These are phyloP conservation scores for Mycogona germanica DNA, from an alignment of 2,888 invertebrate genomes.

Conservation along the genomic window DNA sequence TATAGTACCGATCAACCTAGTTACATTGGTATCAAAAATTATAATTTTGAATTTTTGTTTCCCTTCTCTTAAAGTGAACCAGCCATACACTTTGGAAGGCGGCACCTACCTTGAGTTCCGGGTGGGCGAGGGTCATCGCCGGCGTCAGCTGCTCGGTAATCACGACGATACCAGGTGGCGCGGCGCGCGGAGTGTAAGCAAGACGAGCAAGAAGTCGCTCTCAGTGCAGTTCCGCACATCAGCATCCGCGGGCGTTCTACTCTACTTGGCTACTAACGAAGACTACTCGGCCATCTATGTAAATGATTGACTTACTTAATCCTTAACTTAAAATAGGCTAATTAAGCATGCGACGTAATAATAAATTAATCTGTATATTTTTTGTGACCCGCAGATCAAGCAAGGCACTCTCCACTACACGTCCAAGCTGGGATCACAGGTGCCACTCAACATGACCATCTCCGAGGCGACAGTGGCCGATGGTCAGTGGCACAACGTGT, in stretches of 20 bases:
- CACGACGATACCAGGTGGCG: slow-evolving; percentile 55
- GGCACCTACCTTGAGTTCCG: slow-evolving; percentile 65
- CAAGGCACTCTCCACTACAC: slow-evolving; percentile 65
- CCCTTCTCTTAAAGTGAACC: slow-evolving; percentile 43
- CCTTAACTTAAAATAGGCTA: background rate
- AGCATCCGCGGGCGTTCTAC: slow-evolving; percentile 61
- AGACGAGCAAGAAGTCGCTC: slow-evolving; percentile 52
- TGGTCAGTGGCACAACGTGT: slow-evolving; percentile 81
- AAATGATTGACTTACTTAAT: slow-evolving; percentile 20
- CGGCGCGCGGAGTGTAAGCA: slow-evolving; percentile 26
- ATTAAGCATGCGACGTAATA: background rate
- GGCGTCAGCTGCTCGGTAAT: slow-evolving; percentile 71
- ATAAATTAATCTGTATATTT: slow-evolving; percentile 5
- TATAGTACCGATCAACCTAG: no score
- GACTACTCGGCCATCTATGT: slow-evolving; percentile 71
- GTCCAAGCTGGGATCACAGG: slow-evolving; percentile 54
- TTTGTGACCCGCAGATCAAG: slow-evolving; percentile 39
- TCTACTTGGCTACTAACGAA: slow-evolving; percentile 75
- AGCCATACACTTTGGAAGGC: slow-evolving; percentile 63
- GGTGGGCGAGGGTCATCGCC: slow-evolving; percentile 62
- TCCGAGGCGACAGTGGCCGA: slow-evolving; percentile 47
- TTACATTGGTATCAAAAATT: slow-evolving; percentile 2
- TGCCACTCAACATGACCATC: slow-evolving; percentile 69
- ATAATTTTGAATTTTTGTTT: background rate
- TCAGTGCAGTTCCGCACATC: slow-evolving; percentile 71